A percentile compares a stretch with the other conserved stretches of the same genome.
Evolutionary conservation across 2,113 vertebrate genomes (phyloP).

Genomic region (Willisornis vidua): DNA sequence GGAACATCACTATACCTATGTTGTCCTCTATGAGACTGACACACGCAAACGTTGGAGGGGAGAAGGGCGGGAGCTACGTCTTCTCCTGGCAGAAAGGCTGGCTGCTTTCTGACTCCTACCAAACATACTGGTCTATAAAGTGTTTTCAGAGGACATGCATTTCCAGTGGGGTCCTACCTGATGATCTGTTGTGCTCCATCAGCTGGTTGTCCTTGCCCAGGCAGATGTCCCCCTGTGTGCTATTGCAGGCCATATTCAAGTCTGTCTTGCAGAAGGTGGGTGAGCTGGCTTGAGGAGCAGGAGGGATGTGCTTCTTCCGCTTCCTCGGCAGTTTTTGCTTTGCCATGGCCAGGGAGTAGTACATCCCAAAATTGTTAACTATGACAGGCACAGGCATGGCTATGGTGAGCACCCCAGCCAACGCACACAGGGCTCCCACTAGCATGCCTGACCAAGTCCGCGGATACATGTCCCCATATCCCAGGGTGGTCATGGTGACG

Average conservation of each 20-base stretch:
- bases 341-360: conserved; percentile 98
- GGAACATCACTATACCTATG: conserved; percentile 43
- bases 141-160: conserved; percentile 64
- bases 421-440: conserved; percentile 92
- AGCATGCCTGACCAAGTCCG: conserved; percentile 98
- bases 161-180: conserved; percentile 84
- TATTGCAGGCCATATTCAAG: conserved; percentile 91
- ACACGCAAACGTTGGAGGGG: conserved; percentile 53
- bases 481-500: conserved; percentile 97
- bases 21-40: conserved; percentile 59
- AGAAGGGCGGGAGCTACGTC: conserved; percentile 47
- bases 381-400: conserved; percentile 99
- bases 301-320: conserved; percentile 96
- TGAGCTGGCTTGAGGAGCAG: conserved; percentile 86
- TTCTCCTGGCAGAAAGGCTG: conserved; percentile 69
- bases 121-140: conserved; percentile 71
- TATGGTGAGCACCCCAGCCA: conserved; percentile 95
- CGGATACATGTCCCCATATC: conserved; percentile 98
- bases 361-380: conserved; percentile 99
- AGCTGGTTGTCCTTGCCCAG: conserved; percentile 85
- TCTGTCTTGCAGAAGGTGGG: conserved; percentile 93
- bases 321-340: conserved; percentile 98
- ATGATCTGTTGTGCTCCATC: conserved; percentile 87
- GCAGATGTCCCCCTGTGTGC: conserved; percentile 88
- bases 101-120: conserved; percentile 52